Evolutionary conservation across 1,140 invertebrate genomes (phyloP).

Genomic region (Drosophila neocordata): DNA sequence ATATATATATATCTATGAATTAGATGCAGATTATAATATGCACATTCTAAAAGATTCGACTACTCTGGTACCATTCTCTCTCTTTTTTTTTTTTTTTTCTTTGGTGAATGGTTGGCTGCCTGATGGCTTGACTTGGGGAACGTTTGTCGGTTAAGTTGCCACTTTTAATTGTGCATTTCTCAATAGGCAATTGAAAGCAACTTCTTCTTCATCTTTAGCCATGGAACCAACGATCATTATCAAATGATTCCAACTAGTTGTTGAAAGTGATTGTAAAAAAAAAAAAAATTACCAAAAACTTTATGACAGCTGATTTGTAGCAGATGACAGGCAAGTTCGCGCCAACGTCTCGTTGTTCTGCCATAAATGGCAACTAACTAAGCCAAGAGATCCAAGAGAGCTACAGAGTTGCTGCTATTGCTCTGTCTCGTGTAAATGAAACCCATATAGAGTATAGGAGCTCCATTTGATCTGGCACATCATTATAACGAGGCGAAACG

Average conservation of each 20-base stretch:
- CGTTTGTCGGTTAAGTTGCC: conserved; percentile 26
- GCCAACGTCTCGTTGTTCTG: conserved; percentile 66
- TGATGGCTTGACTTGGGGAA: conserved; percentile 48
- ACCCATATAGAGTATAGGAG: conserved; percentile 37
- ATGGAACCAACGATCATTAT: conserved; percentile 67
- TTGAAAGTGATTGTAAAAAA: conserved; percentile 72
- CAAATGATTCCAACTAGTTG: conserved; percentile 22
- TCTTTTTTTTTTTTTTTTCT: conserved; percentile 6
- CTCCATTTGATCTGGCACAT: conserved; percentile 54
- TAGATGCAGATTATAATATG: conserved; percentile 28
- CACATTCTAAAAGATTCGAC: conserved; percentile 61
- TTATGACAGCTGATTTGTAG: conserved; percentile 80
- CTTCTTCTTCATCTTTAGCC: conserved; percentile 29
- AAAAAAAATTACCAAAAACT: conserved; percentile 35
- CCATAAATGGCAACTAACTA: conserved; percentile 60
- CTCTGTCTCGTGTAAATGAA: conserved; percentile 49
- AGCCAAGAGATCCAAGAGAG: conserved; percentile 24
- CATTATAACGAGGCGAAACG: conserved; percentile 56
- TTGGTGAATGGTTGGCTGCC: not conserved
- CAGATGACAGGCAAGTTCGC: conserved; percentile 79
- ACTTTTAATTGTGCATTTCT: conserved; percentile 67
- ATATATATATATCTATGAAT: not conserved
- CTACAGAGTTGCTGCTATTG: conserved; percentile 27
- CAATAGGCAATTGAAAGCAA: conserved; percentile 47
- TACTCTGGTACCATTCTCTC: conserved; percentile 11